Evolutionary conservation across 2,888 invertebrate genomes (phyloP).

Genomic region (Mongoloraphidia duomilia): DNA sequence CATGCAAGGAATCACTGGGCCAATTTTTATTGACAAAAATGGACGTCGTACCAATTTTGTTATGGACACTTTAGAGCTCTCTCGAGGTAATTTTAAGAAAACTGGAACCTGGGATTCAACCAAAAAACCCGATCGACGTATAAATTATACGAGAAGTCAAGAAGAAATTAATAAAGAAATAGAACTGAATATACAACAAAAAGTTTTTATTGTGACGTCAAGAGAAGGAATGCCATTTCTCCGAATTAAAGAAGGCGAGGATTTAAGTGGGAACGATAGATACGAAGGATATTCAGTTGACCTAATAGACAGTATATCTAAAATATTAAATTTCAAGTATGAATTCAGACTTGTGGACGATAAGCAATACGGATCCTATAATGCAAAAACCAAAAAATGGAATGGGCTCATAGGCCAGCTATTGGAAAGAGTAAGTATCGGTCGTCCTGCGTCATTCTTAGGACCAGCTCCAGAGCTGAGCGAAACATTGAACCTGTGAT

Average conservation of each 20-base stretch:
- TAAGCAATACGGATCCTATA: constrained; percentile 52
- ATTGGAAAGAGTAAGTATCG: constrained; percentile 50
- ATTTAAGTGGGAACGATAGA: constrained; percentile 54
- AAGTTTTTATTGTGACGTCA: constrained; percentile 34
- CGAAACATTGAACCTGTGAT: no score
- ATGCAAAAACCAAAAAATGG: constrained; percentile 60
- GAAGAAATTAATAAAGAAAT: no score
- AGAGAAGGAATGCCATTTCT: constrained; percentile 61
- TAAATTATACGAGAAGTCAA: constrained; percentile 16
- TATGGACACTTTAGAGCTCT: constrained; percentile 49
- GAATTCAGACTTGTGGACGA: constrained; percentile 57
- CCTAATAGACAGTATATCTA: constrained; percentile 68
- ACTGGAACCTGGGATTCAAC: constrained; percentile 33
- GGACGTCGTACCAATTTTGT: constrained; percentile 50
- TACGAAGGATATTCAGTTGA: constrained; percentile 88
- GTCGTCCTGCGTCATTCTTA: no score
- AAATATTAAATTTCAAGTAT: constrained; percentile 42
- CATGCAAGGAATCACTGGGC: constrained; percentile 43
- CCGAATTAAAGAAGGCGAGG: constrained; percentile 42
- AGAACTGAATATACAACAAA: constrained; percentile 27
- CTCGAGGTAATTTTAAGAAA: constrained; percentile 40
- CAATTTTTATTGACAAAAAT: constrained; percentile 44
- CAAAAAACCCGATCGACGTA: constrained; percentile 9
- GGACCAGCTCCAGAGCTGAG: no score
- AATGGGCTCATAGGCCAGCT: constrained; percentile 62